phyloP scores from a whole-genome alignment of 2,797 vertebrate species.

The Halcyon chelicuti region DNA sequence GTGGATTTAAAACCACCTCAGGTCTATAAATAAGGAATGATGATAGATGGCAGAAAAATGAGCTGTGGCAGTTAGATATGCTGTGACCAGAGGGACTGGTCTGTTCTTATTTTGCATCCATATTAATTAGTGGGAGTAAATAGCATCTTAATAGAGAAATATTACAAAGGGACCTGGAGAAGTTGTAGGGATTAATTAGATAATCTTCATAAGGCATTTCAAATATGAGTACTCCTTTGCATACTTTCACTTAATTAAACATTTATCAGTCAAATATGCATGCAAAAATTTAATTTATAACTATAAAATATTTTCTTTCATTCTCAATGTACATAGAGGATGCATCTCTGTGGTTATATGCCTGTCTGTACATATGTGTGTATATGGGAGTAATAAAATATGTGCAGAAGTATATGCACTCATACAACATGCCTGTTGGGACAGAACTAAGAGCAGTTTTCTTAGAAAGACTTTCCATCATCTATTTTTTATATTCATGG shows the following conservation, averaged over 20 bases:
- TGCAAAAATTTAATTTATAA: not conserved
- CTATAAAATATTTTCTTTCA: not conserved
- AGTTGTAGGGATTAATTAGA: constrained; percentile 36
- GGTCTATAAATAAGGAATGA: constrained; percentile 13
- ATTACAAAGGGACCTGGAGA: constrained; percentile 36
- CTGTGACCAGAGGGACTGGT: constrained; percentile 7
- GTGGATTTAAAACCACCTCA: not conserved
- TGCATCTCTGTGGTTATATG: not conserved
- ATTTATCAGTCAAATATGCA: not conserved
- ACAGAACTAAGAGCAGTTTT: not conserved
- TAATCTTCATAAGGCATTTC: constrained; percentile 10
- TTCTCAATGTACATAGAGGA: not conserved
- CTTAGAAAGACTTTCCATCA: not conserved
- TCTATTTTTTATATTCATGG: not conserved
- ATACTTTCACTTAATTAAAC: constrained; percentile 18
- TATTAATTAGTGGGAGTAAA: constrained; percentile 49
- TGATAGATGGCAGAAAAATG: constrained; percentile 13
- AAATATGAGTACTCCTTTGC: not conserved
- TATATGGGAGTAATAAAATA: not conserved
- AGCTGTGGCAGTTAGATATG: constrained; percentile 2
- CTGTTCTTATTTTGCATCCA: not conserved
- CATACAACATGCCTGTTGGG: not conserved
- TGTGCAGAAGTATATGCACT: not conserved
- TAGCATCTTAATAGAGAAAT: constrained; percentile 39
- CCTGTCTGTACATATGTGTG: not conserved